These are phyloP conservation scores for Agrilus cyanescens DNA, from an alignment of 2,888 invertebrate genomes.

Conservation along the genomic window DNA sequence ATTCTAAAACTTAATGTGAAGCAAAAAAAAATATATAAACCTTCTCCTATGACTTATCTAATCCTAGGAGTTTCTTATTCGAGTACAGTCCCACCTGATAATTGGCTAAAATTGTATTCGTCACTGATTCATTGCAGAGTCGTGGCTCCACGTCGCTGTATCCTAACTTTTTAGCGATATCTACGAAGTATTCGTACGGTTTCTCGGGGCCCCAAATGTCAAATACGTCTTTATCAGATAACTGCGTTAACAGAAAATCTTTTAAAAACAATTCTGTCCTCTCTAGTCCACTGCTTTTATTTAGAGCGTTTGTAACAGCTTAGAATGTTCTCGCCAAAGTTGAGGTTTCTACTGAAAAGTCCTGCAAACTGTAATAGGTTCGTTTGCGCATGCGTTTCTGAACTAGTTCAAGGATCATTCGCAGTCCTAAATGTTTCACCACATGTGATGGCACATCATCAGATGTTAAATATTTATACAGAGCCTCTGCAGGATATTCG, in stretches of 20 bases:
- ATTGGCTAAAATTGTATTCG: slow-evolving; percentile 68
- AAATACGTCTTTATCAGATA: slow-evolving; percentile 74
- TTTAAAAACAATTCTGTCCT: slow-evolving; percentile 65
- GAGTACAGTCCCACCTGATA: slow-evolving; percentile 83
- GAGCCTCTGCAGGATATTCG: slow-evolving; percentile 57
- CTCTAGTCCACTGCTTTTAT: slow-evolving; percentile 50
- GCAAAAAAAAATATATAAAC: slow-evolving; percentile 2
- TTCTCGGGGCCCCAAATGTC: slow-evolving; percentile 75
- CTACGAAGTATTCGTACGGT: slow-evolving; percentile 59
- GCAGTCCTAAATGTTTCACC: slow-evolving; percentile 65
- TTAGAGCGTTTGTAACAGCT: slow-evolving; percentile 70
- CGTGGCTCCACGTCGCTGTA: slow-evolving; percentile 57
- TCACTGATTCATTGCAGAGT: slow-evolving; percentile 66
- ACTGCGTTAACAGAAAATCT: slow-evolving; percentile 75
- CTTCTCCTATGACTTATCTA: slow-evolving; percentile 47
- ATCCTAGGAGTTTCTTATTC: slow-evolving; percentile 66
- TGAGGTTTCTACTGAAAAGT: slow-evolving; percentile 52
- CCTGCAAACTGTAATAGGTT: slow-evolving; percentile 46
- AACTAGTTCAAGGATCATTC: too few relatives aligned
- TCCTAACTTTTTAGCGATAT: slow-evolving; percentile 46
- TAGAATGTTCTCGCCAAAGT: slow-evolving; percentile 64
- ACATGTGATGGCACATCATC: slow-evolving; percentile 58
- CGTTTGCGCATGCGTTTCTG: too few relatives aligned
- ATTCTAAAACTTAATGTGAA: slow-evolving; percentile 44
- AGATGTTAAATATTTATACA: slow-evolving; percentile 54